These are phyloP conservation scores for Mormoops blainvillei DNA, from an alignment of 2,113 vertebrate genomes.

Conservation along the genomic window DNA sequence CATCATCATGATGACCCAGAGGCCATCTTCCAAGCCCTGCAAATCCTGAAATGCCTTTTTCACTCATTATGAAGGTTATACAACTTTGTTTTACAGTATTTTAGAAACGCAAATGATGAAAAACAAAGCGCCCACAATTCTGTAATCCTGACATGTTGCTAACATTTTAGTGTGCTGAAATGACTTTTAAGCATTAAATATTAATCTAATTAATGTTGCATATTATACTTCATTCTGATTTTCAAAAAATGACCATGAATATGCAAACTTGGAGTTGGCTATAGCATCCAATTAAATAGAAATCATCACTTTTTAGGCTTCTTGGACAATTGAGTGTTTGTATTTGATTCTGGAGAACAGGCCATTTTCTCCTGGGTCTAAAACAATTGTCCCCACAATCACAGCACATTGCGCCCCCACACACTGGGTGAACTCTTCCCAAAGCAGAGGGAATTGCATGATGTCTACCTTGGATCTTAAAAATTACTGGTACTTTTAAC, in stretches of 20 bases:
- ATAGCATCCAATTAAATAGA: not conserved
- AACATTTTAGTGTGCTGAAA: not conserved
- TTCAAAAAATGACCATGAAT: not conserved
- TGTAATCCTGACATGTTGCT: not conserved
- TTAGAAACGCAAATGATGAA: not conserved
- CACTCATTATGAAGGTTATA: not conserved
- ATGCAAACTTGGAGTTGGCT: not conserved
- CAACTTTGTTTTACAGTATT: not conserved
- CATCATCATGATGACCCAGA: not conserved
- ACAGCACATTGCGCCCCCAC: not conserved
- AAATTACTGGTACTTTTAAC: not conserved
- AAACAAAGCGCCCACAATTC: not conserved
- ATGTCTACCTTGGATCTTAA: not conserved
- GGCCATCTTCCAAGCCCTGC: not conserved
- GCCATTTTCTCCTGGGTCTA: not conserved
- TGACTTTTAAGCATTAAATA: not conserved
- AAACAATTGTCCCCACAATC: not conserved
- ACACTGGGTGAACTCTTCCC: not conserved
- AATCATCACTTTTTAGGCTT: not conserved
- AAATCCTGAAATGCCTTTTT: not conserved
- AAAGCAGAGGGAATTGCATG: not conserved
- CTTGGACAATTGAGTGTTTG: not conserved
- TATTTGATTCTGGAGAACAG: constrained; percentile 1
- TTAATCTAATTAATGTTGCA: not conserved
- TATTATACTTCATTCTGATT: not conserved